phyloP scores from a whole-genome alignment of 2,113 vertebrate genomes.

The Platichthys stellatus region DNA sequence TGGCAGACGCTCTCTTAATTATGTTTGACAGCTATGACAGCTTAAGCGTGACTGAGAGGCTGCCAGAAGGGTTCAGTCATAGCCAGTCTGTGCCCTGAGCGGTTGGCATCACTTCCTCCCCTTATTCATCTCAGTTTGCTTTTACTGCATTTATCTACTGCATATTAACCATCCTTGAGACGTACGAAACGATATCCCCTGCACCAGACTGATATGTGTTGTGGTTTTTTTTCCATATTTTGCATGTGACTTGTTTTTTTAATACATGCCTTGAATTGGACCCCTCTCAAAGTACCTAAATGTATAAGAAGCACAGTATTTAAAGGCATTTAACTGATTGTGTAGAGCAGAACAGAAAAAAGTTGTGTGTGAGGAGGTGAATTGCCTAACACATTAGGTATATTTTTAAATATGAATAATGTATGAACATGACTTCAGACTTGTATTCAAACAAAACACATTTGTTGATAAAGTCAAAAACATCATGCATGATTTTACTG shows the following conservation, averaged over 20 bases:
- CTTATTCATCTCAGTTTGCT: constrained; percentile 51
- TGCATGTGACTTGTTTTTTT: background rate
- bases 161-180: constrained; percentile 19
- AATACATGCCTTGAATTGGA: no score
- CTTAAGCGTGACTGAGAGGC: constrained; percentile 43
- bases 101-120: constrained; percentile 50
- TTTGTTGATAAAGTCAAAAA: no score
- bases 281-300: no score
- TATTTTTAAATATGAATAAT: no score
- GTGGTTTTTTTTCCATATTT: constrained; percentile 14
- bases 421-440: no score
- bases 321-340: background rate
- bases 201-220: constrained; percentile 1
- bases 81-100: constrained; percentile 52
- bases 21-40: constrained; percentile 58
- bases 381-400: no score
- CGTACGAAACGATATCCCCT: background rate
- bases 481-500: no score
- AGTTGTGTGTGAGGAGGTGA: no score
- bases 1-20: constrained; percentile 63
- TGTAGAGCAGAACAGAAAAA: background rate
- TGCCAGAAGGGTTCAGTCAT: constrained; percentile 42
- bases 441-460: no score
- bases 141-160: constrained; percentile 32
- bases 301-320: background rate